Percentiles rank a stretch among this genome's conserved stretches.
Conservation (phyloP, 2,797 vertebrate species). For the Coranthus polyacanthus region DNA sequence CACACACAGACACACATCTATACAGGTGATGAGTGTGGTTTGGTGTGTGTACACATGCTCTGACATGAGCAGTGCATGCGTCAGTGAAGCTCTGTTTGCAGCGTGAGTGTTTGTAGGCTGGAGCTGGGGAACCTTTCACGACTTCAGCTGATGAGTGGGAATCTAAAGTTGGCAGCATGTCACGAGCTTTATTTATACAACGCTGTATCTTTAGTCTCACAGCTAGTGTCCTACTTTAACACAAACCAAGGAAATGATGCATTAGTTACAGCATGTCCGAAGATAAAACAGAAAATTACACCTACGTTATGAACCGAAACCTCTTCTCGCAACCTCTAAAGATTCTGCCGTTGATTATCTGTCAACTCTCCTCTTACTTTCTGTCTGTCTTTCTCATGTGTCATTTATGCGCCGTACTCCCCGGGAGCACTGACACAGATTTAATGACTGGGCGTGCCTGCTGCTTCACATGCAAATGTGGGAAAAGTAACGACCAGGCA, state of each 20-base stretch:
- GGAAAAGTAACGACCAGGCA: slow-evolving; percentile 61
- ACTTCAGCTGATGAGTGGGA: slow-evolving; percentile 66
- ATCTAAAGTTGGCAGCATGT: slow-evolving; percentile 55
- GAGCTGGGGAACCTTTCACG: slow-evolving; percentile 71
- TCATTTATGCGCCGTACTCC: slow-evolving; percentile 49
- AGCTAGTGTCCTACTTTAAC: slow-evolving; percentile 56
- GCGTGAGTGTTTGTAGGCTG: slow-evolving; percentile 56
- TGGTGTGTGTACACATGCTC: slow-evolving; percentile 21
- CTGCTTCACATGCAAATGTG: slow-evolving; percentile 74
- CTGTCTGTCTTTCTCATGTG: slow-evolving; percentile 44
- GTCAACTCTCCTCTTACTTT: slow-evolving; percentile 14
- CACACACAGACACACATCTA: not conserved
- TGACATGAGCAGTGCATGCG: slow-evolving; percentile 43
- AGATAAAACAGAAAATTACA: slow-evolving; percentile 7
- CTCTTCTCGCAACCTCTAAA: slow-evolving; percentile 36
- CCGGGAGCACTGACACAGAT: slow-evolving; percentile 56
- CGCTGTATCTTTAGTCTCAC: slow-evolving; percentile 43
- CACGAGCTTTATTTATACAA: slow-evolving; percentile 61
- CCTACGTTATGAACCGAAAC: not conserved
- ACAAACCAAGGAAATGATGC: slow-evolving; percentile 29
- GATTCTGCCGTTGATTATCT: slow-evolving; percentile 42
- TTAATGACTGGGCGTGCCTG: slow-evolving; percentile 65
- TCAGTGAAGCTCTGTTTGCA: slow-evolving; percentile 60
- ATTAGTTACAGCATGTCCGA: slow-evolving; percentile 18
- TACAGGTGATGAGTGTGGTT: slow-evolving; percentile 56